These are phyloP conservation scores for Anneissia japonica DNA, from an alignment of 35 echinoderm and acorn worm genomes.

Conservation along the genomic window DNA sequence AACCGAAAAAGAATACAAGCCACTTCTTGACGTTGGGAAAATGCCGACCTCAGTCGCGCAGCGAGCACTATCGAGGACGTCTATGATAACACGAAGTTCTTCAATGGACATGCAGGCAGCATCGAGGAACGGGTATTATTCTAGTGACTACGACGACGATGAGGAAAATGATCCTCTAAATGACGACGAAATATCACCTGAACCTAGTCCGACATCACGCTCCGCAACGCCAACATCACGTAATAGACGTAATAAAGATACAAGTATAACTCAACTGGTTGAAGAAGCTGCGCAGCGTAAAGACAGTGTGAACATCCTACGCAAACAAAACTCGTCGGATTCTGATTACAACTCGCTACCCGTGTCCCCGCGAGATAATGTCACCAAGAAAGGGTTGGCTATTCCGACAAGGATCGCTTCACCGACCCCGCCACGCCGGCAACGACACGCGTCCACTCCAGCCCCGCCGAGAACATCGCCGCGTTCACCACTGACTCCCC, in stretches of 20 bases:
- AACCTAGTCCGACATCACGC: not conserved
- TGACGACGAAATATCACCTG: not conserved
- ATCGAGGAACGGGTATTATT: constrained; percentile 3
- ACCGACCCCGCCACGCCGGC: not conserved
- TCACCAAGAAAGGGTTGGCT: not conserved
- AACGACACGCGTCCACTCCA: not conserved
- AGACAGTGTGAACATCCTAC: constrained; percentile 8
- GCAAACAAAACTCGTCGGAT: not conserved
- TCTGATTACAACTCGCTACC: not conserved
- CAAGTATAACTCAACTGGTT: constrained; percentile 27
- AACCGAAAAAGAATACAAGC: not conserved
- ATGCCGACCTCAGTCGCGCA: not conserved
- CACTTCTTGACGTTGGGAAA: not conserved
- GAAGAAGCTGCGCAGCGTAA: constrained; percentile 5
- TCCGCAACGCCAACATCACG: not conserved
- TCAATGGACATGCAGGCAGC: not conserved
- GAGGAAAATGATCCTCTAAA: not conserved
- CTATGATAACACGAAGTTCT: not conserved
- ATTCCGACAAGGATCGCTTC: constrained; percentile 11
- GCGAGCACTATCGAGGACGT: not conserved
- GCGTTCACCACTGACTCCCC: not conserved
- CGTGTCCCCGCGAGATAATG: not conserved
- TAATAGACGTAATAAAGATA: not conserved
- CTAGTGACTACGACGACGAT: not conserved
- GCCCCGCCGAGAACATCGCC: not conserved